Evolutionary conservation across 2,797 vertebrate species (phyloP).

Genomic region (Argyrosomus regius): DNA sequence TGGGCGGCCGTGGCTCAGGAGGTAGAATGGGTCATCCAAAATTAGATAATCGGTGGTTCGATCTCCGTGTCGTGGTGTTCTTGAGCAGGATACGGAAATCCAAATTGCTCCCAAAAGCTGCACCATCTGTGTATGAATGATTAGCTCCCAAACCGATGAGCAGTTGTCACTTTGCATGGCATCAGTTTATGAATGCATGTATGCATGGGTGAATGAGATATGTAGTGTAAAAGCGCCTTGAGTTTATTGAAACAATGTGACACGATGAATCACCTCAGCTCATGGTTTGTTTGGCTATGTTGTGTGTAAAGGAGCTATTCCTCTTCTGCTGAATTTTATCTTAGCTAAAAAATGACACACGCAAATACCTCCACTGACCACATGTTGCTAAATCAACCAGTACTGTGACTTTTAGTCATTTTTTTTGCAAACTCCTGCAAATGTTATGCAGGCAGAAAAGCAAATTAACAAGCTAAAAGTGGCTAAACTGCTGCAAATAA

Average conservation of each 20-base stretch:
- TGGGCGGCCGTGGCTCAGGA: too few species aligned
- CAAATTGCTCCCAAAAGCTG: too few species aligned
- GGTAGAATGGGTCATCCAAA: too few species aligned
- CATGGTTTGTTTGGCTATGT: not conserved
- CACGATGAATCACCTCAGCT: not conserved
- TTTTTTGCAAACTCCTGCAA: not conserved
- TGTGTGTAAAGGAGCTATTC: not conserved
- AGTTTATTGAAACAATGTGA: conserved; percentile 2
- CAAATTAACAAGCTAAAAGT: not conserved
- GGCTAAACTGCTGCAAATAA: not conserved
- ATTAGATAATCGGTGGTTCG: too few species aligned
- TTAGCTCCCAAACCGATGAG: too few species aligned
- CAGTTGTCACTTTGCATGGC: too few species aligned
- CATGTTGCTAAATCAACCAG: not conserved
- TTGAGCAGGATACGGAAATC: too few species aligned
- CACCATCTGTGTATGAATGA: too few species aligned
- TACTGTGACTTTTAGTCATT: not conserved
- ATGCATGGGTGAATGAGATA: too few species aligned
- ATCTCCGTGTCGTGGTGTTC: too few species aligned
- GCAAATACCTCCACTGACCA: not conserved
- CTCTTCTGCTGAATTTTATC: not conserved
- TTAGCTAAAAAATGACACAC: not conserved
- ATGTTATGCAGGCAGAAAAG: not conserved
- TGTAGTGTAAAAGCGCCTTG: too few species aligned
- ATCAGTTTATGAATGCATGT: too few species aligned